Base-by-base conservation (phyloP, 2,888 invertebrate species). In the Loripinus fragilis region DNA sequence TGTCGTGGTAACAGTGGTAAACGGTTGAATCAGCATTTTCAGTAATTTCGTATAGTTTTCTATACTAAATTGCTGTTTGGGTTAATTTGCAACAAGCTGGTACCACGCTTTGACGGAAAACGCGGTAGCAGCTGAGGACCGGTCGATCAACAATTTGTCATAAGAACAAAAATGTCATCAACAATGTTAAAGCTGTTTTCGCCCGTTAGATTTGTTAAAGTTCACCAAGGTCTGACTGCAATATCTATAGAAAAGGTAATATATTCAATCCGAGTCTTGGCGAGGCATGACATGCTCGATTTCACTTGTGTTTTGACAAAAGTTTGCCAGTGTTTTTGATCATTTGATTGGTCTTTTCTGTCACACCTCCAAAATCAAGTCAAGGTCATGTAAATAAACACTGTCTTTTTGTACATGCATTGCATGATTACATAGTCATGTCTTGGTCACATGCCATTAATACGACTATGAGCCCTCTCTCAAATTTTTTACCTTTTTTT, bases 171-270 rank as follows among this genome's bases (percentile, higher is more conserved):
- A 33, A 60, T 60, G 60, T 60, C 60, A 17, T 78, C 78, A 78
- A 65, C 65, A 33, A 50, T 74, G 45, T 28, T 74, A 28, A 78
- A 78, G 50, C 66, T 78, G 70, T 74, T 78, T 78, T 73, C 74
- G 20, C 38, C 70, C 23, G 45, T 41, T 30, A 71, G 55, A 55
- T 48, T 70, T n/a, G 65, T 42, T 30, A 48, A 42, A 55, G 28
- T 69, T 52, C 66, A 70, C 20, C 38, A 70, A 38, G 38, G 33
- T 7, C 33, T 52, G 7, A 20, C 28, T 52, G 70, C 55, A 55
- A 20, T 60, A 33, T 30, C 23, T 33, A 33, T 60, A 33, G 60
- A 23, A 60, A 60, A 60, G 60, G 60, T 60, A 60, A 60, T 17
- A n/a, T 30, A 10, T 30, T 12, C 2, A 8, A 5, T 28, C 2